Percentiles rank a stretch among this genome's conserved stretches.
These are phyloP conservation scores for Embiotoca jacksoni DNA, from an alignment of 2,113 vertebrate genomes.

Conservation along the genomic window DNA sequence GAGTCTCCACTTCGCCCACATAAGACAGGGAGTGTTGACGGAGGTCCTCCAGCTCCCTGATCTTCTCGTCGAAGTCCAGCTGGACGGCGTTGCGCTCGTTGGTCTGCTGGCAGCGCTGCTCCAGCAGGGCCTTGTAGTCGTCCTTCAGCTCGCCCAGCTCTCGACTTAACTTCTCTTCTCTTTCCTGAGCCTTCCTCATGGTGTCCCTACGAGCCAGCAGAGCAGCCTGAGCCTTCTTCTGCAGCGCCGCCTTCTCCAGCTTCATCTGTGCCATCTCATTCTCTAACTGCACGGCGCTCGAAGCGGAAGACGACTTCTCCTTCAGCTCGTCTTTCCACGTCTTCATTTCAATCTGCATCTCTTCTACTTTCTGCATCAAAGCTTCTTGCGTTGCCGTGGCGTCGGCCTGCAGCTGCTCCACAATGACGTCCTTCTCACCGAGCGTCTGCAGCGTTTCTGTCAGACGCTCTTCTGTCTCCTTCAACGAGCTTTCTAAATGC, in stretches of 20 bases:
- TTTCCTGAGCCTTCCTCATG: constrained; percentile 76
- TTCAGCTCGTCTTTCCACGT: constrained; percentile 59
- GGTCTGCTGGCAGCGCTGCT: constrained; percentile 79
- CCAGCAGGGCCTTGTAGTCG: constrained; percentile 74
- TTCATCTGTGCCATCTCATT: constrained; percentile 68
- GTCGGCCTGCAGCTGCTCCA: constrained; percentile 74
- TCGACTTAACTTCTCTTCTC: constrained; percentile 71
- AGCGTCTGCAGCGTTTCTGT: constrained; percentile 74
- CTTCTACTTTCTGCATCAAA: constrained; percentile 74
- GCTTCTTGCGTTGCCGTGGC: constrained; percentile 72
- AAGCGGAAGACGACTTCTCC: constrained; percentile 38
- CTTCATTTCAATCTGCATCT: constrained; percentile 74
- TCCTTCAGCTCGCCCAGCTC: constrained; percentile 80
- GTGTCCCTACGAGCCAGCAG: constrained; percentile 83
- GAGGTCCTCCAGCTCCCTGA: constrained; percentile 70
- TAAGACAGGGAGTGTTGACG: constrained; percentile 49
- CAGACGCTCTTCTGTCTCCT: constrained; percentile 78
- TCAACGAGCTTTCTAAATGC: constrained; percentile 64
- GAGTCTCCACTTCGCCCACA: constrained; percentile 69
- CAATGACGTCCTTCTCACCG: constrained; percentile 74
- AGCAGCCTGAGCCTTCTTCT: constrained; percentile 85
- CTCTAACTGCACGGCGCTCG: constrained; percentile 43
- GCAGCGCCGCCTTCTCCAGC: constrained; percentile 82
- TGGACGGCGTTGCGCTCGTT: constrained; percentile 73
- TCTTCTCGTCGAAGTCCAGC: constrained; percentile 73